Evolutionary conservation across 2,113 vertebrate species (phyloP).

Genomic region (Ploceus nigricollis): DNA sequence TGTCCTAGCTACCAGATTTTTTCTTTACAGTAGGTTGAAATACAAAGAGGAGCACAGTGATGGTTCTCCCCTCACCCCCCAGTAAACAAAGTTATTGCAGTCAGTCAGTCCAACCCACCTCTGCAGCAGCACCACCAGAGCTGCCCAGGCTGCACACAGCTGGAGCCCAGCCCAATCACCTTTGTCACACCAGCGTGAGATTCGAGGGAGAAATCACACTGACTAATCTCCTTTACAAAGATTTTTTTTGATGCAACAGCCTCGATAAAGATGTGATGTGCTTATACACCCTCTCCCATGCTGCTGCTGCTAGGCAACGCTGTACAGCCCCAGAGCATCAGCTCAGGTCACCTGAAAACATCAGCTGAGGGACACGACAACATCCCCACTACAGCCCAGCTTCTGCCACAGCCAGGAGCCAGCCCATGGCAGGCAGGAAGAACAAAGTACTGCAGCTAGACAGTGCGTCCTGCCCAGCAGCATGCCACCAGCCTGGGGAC

Average conservation of each 20-base stretch:
- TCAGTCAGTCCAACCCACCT: neutral
- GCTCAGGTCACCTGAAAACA: neutral
- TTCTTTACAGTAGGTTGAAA: conserved; percentile 48
- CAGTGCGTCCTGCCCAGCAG: neutral
- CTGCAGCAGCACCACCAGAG: neutral
- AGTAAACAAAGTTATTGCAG: conserved; percentile 59
- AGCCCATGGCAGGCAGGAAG: neutral
- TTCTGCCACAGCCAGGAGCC: neutral
- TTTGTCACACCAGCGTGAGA: neutral
- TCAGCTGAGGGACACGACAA: accelerated
- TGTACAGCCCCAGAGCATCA: neutral
- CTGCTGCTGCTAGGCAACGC: neutral
- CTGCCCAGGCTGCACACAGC: neutral
- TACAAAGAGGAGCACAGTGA: conserved; percentile 49
- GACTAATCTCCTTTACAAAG: conserved; percentile 8
- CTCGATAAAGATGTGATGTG: conserved; percentile 15
- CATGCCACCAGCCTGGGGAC: accelerated
- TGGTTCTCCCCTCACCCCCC: neutral
- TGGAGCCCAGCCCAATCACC: neutral
- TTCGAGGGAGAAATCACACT: neutral
- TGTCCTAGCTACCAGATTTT: conserved; percentile 5
- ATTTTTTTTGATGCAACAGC: neutral
- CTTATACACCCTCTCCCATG: neutral
- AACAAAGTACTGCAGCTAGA: neutral
- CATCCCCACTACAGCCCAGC: neutral